phyloP scores from a whole-genome alignment of 2,888 invertebrate species.

The Pomacea canaliculata region DNA sequence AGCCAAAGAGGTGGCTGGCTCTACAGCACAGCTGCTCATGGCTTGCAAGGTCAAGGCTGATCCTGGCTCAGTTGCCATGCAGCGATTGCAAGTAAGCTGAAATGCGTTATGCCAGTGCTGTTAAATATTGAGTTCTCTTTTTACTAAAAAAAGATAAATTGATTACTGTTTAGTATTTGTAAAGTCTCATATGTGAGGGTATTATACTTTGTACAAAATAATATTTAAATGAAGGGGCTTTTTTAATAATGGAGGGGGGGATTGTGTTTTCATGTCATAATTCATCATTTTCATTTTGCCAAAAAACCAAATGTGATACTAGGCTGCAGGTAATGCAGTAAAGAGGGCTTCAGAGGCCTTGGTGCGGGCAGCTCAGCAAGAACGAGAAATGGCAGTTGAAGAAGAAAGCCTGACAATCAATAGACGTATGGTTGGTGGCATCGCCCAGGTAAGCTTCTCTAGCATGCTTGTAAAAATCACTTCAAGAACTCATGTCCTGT shows the following conservation, averaged over 20 bases:
- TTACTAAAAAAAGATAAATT: too few relatives aligned
- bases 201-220: too few relatives aligned
- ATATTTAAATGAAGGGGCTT: too few relatives aligned
- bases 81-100: slow-evolving; percentile 78
- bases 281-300: too few relatives aligned
- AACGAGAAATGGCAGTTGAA: slow-evolving; percentile 90
- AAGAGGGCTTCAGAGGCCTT: slow-evolving; percentile 97
- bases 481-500: background rate
- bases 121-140: too few relatives aligned
- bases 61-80: slow-evolving; percentile 92
- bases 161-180: too few relatives aligned
- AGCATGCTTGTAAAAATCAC: background rate
- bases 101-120: background rate
- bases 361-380: slow-evolving; percentile 92
- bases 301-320: slow-evolving; percentile 56
- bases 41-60: slow-evolving; percentile 99
- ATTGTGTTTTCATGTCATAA: too few relatives aligned
- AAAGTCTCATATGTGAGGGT: too few relatives aligned
- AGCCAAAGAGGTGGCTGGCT: slow-evolving; percentile 90
- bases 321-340: slow-evolving; percentile 95
- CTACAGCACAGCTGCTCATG: slow-evolving; percentile 96
- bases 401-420: slow-evolving; percentile 87
- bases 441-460: slow-evolving; percentile 81
- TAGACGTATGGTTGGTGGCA: slow-evolving; percentile 93
- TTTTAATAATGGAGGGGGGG: too few relatives aligned